A percentile compares a stretch with the other conserved stretches of the same genome.
phyloP scores from a whole-genome alignment of 2,797 vertebrate genomes.

The Myotis pilosus region DNA sequence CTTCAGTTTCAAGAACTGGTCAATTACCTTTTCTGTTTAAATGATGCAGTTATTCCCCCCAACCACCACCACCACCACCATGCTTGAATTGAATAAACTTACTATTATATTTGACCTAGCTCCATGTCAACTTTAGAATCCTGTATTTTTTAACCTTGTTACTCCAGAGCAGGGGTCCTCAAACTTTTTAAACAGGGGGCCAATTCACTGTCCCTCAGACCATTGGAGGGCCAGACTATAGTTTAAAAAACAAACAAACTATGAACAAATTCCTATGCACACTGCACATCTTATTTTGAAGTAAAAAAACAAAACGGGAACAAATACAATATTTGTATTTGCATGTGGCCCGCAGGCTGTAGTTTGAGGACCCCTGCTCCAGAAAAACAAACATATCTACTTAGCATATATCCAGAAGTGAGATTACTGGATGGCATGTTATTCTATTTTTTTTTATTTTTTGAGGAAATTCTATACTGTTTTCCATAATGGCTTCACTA shows the following conservation, averaged over 20 bases:
- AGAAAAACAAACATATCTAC: neutral
- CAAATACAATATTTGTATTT: no score
- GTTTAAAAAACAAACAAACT: no score
- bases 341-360: no score
- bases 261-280: no score
- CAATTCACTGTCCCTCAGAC: no score
- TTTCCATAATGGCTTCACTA: neutral
- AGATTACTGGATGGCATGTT: neutral
- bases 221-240: no score
- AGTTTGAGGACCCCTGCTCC: no score
- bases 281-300: no score
- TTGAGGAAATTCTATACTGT: neutral
- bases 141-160: neutral
- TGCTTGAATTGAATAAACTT: neutral
- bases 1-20: neutral
- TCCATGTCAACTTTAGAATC: neutral
- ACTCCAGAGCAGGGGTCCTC: neutral
- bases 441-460: neutral
- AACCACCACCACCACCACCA: no score
- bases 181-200: no score
- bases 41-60: neutral
- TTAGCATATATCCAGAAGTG: neutral
- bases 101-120: neutral
- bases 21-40: neutral
- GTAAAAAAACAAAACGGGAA: no score